A percentile compares a stretch with the other conserved stretches of the same genome.
These are phyloP conservation scores for Oncorhynchus gorbuscha DNA, from an alignment of 2,113 vertebrate genomes.

Conservation along the genomic window DNA sequence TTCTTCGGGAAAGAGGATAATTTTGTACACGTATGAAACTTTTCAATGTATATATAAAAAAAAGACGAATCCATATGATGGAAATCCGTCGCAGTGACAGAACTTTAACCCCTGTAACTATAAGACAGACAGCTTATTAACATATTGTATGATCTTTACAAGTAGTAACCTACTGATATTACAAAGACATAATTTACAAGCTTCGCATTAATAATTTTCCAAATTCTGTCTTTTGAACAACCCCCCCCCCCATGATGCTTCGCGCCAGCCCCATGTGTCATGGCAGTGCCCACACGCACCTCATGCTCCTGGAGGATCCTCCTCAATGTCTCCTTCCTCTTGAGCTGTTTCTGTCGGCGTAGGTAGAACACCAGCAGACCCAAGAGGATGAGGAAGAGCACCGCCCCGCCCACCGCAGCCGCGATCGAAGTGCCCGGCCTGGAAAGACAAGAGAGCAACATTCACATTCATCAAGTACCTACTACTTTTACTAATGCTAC, in stretches of 20 bases:
- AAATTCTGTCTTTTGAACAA: neutral
- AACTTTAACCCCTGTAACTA: neutral
- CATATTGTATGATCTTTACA: no score
- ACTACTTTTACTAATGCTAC: no score
- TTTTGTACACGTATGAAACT: no score
- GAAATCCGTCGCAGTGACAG: no score
- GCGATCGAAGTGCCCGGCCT: conserved; percentile 88
- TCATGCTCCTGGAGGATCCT: conserved; percentile 90
- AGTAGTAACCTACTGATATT: no score
- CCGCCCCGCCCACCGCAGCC: conserved; percentile 81
- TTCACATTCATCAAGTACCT: neutral
- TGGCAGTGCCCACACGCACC: conserved; percentile 61
- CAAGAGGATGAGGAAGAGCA: conserved; percentile 82
- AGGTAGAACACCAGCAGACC: conserved; percentile 79
- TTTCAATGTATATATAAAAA: no score
- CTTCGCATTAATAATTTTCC: no score
- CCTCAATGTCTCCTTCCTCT: conserved; percentile 84
- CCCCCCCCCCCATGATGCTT: neutral
- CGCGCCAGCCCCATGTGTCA: neutral
- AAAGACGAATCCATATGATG: no score
- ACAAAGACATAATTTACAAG: no score
- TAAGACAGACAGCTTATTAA: no score
- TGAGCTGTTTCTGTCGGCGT: conserved; percentile 82
- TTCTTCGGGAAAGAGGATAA: neutral
- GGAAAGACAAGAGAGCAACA: neutral